phyloP scores from a whole-genome alignment of 2,113 vertebrate species.

The Urocitellus parryii region DNA sequence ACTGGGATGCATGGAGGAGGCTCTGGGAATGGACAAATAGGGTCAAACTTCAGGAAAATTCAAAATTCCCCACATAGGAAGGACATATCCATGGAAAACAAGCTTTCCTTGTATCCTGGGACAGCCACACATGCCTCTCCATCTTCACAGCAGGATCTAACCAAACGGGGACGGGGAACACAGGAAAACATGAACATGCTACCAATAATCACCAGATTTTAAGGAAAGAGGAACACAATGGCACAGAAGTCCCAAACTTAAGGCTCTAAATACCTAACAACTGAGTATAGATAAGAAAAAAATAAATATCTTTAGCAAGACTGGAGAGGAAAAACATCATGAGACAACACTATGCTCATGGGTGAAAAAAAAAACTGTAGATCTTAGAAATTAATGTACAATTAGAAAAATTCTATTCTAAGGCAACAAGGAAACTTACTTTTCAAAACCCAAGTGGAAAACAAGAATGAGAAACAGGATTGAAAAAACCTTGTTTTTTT shows the following conservation, averaged over 20 bases:
- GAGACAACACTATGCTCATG: background rate
- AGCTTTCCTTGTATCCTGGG: background rate
- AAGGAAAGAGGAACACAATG: background rate
- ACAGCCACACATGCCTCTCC: background rate
- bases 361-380: background rate
- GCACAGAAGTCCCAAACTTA: background rate
- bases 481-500: background rate
- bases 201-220: background rate
- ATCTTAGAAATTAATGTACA: background rate
- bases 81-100: background rate
- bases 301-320: background rate
- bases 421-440: background rate
- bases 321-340: background rate
- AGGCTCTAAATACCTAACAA: background rate
- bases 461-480: background rate
- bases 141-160: background rate
- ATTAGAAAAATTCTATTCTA: background rate
- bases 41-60: background rate
- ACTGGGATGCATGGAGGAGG: background rate
- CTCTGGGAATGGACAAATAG: background rate
- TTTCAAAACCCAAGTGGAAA: background rate
- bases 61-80: background rate
- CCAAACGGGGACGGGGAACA: background rate
- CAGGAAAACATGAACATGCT: background rate
- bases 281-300: background rate